Evolutionary conservation across 1,140 invertebrate species (phyloP), one percentile per base, ranked within the genome.

Genomic region (Amyelois transitella): DNA sequence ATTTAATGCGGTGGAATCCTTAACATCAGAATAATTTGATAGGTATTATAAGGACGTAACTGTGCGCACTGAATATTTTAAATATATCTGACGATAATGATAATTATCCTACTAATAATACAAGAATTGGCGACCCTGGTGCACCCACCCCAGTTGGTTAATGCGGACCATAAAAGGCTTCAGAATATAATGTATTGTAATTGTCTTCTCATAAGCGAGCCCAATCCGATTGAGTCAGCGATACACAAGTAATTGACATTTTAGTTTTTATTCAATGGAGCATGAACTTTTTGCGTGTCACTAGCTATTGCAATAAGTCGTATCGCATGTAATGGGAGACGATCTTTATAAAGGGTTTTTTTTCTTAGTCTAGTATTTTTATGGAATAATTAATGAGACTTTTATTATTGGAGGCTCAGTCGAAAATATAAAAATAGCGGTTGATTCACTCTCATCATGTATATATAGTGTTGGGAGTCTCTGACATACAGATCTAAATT

Each of bases 131-230:
- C 1, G 12, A 38, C 32, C 32, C 32, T n/a, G 20, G 1, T 12
- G 20, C 45, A 17, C 18, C 45, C 18, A 48, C 21, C 14, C 24
- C 49, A 66, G 69, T 38, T 75, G 71, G 72, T 75, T 69, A 77
- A 66, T 54, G 55, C 63, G 53, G 53, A 64, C 69, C 72, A 49
- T 82, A 82, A 80, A 86, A 77, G 77, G 79, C 66, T 58, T 62
- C 58, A 66, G 70, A 80, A 75, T 77, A 84, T 83, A 81, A 86
- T 83, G 75, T 70, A 73, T 70, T 79, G 81, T 86, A 84, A 86
- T 86, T 83, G 81, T 84, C 72, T 77, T 71, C 75, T 82, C 81
- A 85, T 82, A 85, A 85, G 77, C 72, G 64, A 60, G 60, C 54
- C 70, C 18, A 0, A 21, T 21, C 12, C 45, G 72, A 78, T 84